Conservation (phyloP, 2,113 vertebrate genomes). For the Otus sunia region DNA sequence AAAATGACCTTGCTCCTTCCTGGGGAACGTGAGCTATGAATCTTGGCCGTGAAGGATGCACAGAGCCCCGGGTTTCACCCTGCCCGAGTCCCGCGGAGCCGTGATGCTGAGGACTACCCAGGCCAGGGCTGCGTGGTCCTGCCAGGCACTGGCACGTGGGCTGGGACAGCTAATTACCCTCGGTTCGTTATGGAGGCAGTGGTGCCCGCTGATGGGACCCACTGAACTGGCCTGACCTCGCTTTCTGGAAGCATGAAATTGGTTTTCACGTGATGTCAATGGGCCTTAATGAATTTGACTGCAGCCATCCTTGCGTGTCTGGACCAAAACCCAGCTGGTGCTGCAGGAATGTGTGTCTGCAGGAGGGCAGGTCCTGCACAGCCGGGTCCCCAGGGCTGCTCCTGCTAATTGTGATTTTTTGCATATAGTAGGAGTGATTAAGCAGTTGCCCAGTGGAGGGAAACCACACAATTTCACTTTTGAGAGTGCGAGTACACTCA, state of each 20-base stretch:
- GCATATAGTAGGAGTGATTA: not conserved
- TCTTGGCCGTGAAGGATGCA: not conserved
- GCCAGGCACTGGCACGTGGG: fast-evolving
- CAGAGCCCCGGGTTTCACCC: not conserved
- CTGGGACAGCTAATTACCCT: not conserved
- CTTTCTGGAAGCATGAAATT: not conserved
- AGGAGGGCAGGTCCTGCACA: not conserved
- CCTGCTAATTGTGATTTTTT: not conserved
- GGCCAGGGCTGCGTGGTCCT: not conserved
- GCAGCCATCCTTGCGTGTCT: fast-evolving
- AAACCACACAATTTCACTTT: not conserved
- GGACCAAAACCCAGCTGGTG: fast-evolving
- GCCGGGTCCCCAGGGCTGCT: not conserved
- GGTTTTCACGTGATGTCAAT: fast-evolving
- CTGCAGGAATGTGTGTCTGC: not conserved
- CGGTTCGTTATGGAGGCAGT: fast-evolving
- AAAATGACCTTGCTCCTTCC: not conserved
- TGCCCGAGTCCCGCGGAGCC: fast-evolving
- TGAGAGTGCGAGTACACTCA: not conserved
- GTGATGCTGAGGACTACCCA: not conserved
- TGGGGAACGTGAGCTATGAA: not conserved
- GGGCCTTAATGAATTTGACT: not conserved
- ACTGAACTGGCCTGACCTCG: not conserved
- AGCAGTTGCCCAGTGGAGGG: not conserved
- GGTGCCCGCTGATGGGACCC: not conserved